Evolutionary conservation across 92 coral and sea anemone genomes (phyloP).

Genomic region (Palythoa grandis): DNA sequence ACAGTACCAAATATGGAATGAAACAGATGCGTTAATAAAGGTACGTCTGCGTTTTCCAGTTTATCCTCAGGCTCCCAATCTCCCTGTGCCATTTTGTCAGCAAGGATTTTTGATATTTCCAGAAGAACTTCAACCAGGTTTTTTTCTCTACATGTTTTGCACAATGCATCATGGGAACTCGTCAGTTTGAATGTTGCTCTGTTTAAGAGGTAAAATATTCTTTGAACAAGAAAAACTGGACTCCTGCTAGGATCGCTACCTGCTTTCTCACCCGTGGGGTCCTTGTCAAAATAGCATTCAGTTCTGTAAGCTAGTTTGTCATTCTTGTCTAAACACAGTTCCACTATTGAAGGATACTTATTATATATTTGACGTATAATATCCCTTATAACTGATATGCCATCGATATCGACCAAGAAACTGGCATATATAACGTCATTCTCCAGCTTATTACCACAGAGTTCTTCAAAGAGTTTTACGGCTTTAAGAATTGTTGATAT

Average conservation of each 20-base stretch:
- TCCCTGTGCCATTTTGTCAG: conserved; percentile 3
- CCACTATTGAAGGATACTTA: not conserved
- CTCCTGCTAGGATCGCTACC: not conserved
- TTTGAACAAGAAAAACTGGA: not conserved
- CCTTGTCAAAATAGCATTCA: not conserved
- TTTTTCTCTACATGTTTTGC: conserved; percentile 20
- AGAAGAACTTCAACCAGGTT: conserved; percentile 20
- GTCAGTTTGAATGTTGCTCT: conserved; percentile 7
- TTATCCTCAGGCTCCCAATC: conserved; percentile 1
- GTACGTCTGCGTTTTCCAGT: not conserved
- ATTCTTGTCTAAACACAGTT: conserved; percentile 11
- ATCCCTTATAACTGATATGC: conserved; percentile 12
- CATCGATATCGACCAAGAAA: conserved; percentile 55
- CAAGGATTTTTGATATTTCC: conserved; percentile 15
- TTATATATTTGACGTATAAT: not conserved
- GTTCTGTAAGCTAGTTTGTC: not conserved
- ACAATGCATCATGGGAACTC: conserved; percentile 30
- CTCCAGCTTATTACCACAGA: conserved; percentile 42
- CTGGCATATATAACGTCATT: conserved; percentile 50
- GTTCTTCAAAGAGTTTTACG: conserved; percentile 1
- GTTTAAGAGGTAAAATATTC: not conserved
- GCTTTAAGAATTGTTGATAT: not conserved
- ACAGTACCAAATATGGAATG: conserved; percentile 4
- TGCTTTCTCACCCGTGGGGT: not conserved
- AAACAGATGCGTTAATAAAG: not conserved